Conservation (phyloP, 2,888 invertebrate species). For the Nephrotoma appendiculata region DNA sequence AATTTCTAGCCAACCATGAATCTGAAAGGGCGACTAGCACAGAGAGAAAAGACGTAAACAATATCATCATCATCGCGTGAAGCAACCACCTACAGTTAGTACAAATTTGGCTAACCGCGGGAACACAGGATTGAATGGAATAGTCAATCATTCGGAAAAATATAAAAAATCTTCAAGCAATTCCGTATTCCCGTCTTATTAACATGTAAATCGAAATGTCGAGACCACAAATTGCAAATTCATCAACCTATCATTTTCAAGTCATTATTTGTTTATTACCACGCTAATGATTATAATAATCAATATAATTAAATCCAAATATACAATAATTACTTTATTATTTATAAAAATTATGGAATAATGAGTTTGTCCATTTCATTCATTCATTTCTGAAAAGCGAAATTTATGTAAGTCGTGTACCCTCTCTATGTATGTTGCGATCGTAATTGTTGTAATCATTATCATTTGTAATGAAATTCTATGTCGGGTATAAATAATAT, state of each 20-base stretch:
- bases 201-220: background rate
- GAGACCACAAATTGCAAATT: background rate
- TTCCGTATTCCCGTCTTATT: background rate
- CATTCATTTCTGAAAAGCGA: background rate
- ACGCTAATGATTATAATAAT: background rate
- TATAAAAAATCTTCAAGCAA: background rate
- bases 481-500: background rate
- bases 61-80: too few species aligned
- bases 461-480: background rate
- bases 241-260: background rate
- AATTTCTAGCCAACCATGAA: too few species aligned
- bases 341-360: background rate
- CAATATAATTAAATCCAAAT: background rate
- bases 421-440: background rate
- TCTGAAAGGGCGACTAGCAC: too few species aligned
- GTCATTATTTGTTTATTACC: background rate
- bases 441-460: background rate
- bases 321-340: background rate
- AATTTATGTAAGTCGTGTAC: background rate
- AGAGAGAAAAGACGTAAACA: too few species aligned
- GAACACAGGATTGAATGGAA: too few species aligned
- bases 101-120: too few species aligned
- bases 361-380: background rate
- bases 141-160: too few species aligned
- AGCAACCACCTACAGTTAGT: too few species aligned